Base-by-base conservation (phyloP, 64 coral and sea anemone species). In the Dendrophyllia cribrosa region DNA sequence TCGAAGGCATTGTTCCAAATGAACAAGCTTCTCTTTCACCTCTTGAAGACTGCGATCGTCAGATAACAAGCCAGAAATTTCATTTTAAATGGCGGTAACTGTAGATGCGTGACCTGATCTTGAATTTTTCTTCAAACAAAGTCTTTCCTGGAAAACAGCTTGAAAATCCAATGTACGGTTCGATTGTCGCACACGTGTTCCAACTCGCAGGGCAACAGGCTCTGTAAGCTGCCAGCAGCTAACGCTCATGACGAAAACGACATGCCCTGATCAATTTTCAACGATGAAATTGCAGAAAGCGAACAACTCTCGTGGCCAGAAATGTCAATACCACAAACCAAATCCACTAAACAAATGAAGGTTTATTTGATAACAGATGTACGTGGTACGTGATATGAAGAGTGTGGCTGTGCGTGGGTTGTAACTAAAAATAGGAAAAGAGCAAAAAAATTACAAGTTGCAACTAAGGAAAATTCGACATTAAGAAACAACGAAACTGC, bases 91-190 rank as follows among this genome's bases (percentile, higher is more conserved):
- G 44, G 71, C 71, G 6, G 71, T 74, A 43, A 74, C 71, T 3
- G 71, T 48, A 74, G 71, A 74, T 74, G 16, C 6, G 44, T 17
- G 71, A 48, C 44, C 34, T 7, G 71, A 74, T 23, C 71, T 74
- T 74, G 71, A 74, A 74, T 48, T 74, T 74, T 74, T 74, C 71
- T 74, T 47, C 46, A 4, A 74, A 49, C 43, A 34, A 74, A 74
- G 71, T 47, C 9, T 74, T 74, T 74, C 71, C 12, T 0, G 71
- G 71, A 17, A 17, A 74, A 12, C 23, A 12, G 71, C 71, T 17
- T 74, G 44, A 48, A 71, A 71, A 71, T 74, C 71, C 71, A 74
- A 34, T 10, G 34, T 14, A 47, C 71, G 71, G 71, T 74, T 74
- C 26, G 44, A 34, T 74, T 74, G 43, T 74, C 43, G 71, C 43